A percentile compares a stretch with the other conserved stretches of the same genome.
phyloP scores from a whole-genome alignment of 2,888 invertebrate species.

The Sminthurides aquaticus region DNA sequence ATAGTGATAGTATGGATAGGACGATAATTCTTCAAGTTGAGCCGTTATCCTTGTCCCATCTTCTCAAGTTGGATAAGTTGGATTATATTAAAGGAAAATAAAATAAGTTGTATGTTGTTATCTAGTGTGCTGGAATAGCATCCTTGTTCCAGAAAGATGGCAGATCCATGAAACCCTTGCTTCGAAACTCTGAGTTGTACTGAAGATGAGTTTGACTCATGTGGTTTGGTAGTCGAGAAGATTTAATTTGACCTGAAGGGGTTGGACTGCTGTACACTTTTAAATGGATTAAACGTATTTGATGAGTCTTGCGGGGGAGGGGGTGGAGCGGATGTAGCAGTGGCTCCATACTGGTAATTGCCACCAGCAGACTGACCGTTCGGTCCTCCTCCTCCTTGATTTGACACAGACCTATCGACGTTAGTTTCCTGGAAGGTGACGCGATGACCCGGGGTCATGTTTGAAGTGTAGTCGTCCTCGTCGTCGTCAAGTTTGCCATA shows the following conservation, averaged over 20 bases:
- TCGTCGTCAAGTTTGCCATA: constrained; percentile 42
- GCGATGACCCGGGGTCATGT: constrained; percentile 43
- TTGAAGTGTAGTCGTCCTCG: constrained; percentile 25
- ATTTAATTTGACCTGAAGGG: constrained; percentile 41
- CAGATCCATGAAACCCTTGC: no score
- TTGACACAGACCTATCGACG: constrained; percentile 28
- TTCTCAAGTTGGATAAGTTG: no score
- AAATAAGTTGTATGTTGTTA: no score
- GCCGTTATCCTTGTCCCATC: no score
- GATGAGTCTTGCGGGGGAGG: neutral
- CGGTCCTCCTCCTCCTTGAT: neutral
- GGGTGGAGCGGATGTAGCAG: neutral
- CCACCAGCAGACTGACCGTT: constrained; percentile 30
- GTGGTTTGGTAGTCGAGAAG: neutral
- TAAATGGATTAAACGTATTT: constrained; percentile 30
- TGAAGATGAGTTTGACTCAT: no score
- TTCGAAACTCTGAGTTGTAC: no score
- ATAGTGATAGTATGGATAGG: no score
- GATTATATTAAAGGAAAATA: no score
- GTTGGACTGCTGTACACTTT: constrained; percentile 28
- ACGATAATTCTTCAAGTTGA: no score
- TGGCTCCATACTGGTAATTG: constrained; percentile 14
- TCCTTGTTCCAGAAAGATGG: no score
- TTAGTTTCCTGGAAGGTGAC: constrained; percentile 44
- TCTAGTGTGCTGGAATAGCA: no score